These are phyloP conservation scores for Theristus sp. DNA, from an alignment of 2,888 invertebrate genomes.

Conservation along the genomic window DNA sequence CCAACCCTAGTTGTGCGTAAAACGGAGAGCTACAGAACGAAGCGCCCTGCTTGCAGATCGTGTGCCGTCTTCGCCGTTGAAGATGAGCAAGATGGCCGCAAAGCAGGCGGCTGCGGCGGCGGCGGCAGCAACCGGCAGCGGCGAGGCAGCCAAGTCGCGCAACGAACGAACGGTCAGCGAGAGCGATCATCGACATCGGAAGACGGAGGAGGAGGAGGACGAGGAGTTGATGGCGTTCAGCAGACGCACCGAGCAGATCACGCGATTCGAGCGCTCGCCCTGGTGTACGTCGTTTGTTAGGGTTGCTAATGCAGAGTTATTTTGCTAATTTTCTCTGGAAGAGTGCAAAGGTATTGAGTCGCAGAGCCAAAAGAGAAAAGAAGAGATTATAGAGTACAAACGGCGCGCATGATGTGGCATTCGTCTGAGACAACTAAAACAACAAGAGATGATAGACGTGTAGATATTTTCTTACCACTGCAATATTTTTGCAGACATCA, in stretches of 20 bases:
- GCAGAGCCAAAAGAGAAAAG: no score
- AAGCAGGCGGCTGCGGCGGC: slow-evolving; percentile 1
- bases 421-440: no score
- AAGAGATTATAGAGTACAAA: no score
- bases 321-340: no score
- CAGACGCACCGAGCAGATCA: slow-evolving; percentile 48
- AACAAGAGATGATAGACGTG: no score
- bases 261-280: slow-evolving; percentile 77
- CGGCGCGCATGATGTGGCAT: no score
- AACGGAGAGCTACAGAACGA: no score
- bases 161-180: neutral
- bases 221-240: slow-evolving; percentile 74
- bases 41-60: no score
- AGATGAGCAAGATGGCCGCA: slow-evolving; percentile 13
- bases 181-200: slow-evolving; percentile 70
- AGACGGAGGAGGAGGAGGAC: slow-evolving; percentile 97
- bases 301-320: no score
- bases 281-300: slow-evolving; percentile 40
- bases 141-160: neutral
- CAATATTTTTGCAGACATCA: slow-evolving; percentile 43
- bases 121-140: neutral
- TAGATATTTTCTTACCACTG: no score
- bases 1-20: no score
- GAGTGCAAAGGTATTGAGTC: no score
- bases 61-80: slow-evolving; percentile 8